Evolutionary conservation across 2,113 vertebrate genomes (phyloP), one percentile per base, ranked within the genome.

Genomic region (Apus apus): DNA sequence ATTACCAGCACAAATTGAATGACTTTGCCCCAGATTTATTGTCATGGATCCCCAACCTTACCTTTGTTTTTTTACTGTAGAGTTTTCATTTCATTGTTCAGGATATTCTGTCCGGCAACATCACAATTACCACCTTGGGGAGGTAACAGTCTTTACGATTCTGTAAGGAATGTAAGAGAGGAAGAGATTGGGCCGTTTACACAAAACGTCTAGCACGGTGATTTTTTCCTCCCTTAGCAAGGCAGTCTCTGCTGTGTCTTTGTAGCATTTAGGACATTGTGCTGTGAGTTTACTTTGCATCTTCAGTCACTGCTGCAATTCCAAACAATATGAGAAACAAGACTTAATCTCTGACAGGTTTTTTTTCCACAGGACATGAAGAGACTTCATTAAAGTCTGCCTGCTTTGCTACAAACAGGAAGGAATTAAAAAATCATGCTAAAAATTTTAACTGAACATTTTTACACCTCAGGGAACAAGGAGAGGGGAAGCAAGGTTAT

Each of bases 361-460:
- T 43, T 48, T 48, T 96, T 97, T 96, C 84, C 80, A 92, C 53
- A 75, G 77, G 84, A 82, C 89, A 65, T 50, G 61, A 34, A 92
- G 50, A 93, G 78, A 38, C 80, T 50, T 85, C 65, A 87, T 86
- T 94, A 87, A 87, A 71, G 68, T 64, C n/a, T 89, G 38, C 45
- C 54, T 85, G 62, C 84, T 87, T 91, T 93, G 45, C 34, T 94
- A 62, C 77, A 87, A 91, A 85, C 45, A 82, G 80, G 84, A 87
- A 96, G 71, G 45, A 89, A 79, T 79, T 84, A 71, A 91, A 87
- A 91, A 94, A 51, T 68, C 27, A 21, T 57, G 21, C 30, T 85
- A 73, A 87, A 96, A 94, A 43, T 79, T 20, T 75, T 87, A 82
- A 57, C 54, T 65, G 73, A 76, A 85, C 50, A 65, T 72, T 89